Evolutionary conservation across 2,888 invertebrate species (phyloP).

Genomic region (Mesorhabditis sp.): DNA sequence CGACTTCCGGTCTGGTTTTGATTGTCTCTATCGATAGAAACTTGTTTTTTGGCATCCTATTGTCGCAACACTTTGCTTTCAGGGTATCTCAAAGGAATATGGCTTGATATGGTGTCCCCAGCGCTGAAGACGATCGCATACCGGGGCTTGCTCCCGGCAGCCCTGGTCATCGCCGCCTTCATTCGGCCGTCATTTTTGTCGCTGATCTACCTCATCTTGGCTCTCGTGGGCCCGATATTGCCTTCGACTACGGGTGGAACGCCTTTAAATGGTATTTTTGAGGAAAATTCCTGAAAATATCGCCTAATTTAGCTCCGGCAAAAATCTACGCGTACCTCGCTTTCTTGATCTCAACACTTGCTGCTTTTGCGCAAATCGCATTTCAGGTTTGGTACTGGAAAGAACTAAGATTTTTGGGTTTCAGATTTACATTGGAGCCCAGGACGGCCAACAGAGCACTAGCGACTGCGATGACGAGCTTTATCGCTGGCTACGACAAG

Average conservation of each 20-base stretch:
- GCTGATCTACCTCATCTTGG: slow-evolving; percentile 46
- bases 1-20: too few relatives aligned
- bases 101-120: slow-evolving; percentile 18
- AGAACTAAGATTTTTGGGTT: not conserved
- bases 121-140: slow-evolving; percentile 21
- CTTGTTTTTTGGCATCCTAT: not conserved
- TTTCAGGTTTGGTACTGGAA: slow-evolving; percentile 30
- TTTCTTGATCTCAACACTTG: slow-evolving; percentile 21
- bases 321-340: slow-evolving; percentile 17
- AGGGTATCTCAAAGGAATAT: not conserved
- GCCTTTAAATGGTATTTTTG: slow-evolving; percentile 37
- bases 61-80: not conserved
- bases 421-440: not conserved
- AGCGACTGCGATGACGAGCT: slow-evolving; percentile 7
- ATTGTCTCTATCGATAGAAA: not conserved
- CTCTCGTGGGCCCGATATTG: slow-evolving; percentile 40
- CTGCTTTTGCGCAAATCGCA: slow-evolving; percentile 29
- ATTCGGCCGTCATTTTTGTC: slow-evolving; percentile 51
- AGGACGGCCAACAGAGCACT: not conserved
- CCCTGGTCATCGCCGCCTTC: slow-evolving; percentile 42
- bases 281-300: not conserved
- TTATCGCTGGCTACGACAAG: slow-evolving; percentile 13
- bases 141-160: slow-evolving; percentile 28
- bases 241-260: slow-evolving; percentile 31
- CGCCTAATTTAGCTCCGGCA: not conserved